phyloP scores from a whole-genome alignment of 2,797 vertebrate species.

The Cetoscarus ocellatus region DNA sequence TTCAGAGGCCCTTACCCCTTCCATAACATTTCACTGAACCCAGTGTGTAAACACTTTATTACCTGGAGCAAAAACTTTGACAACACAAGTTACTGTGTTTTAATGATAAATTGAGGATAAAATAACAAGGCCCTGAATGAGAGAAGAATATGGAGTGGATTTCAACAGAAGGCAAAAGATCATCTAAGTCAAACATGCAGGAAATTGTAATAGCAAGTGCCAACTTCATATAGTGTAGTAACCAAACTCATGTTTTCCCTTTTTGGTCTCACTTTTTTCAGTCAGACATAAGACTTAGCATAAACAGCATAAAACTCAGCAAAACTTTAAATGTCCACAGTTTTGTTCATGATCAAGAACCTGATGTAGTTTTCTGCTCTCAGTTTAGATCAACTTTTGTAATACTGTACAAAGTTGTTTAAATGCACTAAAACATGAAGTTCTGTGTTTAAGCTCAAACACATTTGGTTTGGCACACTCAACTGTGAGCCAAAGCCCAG shows the following conservation, averaged over 20 bases:
- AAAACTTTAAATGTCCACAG: slow-evolving; percentile 1
- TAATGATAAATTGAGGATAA: neutral
- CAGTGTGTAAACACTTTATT: no score
- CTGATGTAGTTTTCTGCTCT: neutral
- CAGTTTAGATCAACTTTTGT: slow-evolving; percentile 22
- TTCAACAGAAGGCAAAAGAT: neutral
- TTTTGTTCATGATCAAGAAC: neutral
- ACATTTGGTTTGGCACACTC: slow-evolving; percentile 37
- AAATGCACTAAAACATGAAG: slow-evolving; percentile 3
- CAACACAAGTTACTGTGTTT: neutral
- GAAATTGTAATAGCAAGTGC: neutral
- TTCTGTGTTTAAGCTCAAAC: slow-evolving; percentile 14
- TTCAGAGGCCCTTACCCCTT: no score
- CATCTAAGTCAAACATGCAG: neutral
- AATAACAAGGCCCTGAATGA: neutral
- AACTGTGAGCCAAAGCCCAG: neutral
- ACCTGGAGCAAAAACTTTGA: neutral
- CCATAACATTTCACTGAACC: no score
- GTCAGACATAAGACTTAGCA: neutral
- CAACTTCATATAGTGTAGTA: neutral
- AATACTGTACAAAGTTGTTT: neutral
- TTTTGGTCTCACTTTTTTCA: neutral
- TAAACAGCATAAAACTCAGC: neutral
- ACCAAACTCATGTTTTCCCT: neutral
- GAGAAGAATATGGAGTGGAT: neutral